A percentile compares a stretch with the other conserved stretches of the same genome.
Evolutionary conservation across 2,797 vertebrate genomes (phyloP).

Genomic region (Arnoldichthys spilopterus): DNA sequence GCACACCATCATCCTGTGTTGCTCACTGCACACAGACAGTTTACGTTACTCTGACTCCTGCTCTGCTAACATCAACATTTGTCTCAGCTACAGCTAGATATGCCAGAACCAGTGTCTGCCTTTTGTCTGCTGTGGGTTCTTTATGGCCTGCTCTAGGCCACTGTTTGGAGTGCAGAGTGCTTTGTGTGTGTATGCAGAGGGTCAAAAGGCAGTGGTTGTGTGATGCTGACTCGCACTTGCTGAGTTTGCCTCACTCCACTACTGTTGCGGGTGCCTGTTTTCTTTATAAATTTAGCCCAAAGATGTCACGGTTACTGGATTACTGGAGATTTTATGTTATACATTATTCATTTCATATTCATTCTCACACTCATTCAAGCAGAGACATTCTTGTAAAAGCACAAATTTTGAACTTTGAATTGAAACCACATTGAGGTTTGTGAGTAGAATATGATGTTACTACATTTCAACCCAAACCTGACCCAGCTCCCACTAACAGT

Average conservation of each 20-base stretch:
- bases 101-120: neutral
- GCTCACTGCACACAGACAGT: slow-evolving; percentile 14
- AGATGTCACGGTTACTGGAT: neutral
- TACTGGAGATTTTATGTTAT: too few relatives aligned
- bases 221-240: neutral
- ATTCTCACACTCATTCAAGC: neutral
- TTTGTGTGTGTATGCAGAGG: neutral
- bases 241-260: neutral
- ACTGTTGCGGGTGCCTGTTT: neutral
- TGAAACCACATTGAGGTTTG: neutral
- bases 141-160: slow-evolving; percentile 24
- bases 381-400: neutral
- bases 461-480: too few relatives aligned
- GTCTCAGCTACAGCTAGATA: slow-evolving; percentile 11
- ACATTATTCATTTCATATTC: neutral
- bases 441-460: too few relatives aligned
- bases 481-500: too few relatives aligned
- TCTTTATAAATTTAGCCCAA: neutral
- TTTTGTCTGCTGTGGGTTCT: slow-evolving; percentile 15
- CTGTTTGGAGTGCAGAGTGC: slow-evolving; percentile 22
- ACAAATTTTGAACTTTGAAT: neutral
- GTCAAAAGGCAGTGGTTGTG: neutral
- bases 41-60: slow-evolving; percentile 39
- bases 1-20: neutral
- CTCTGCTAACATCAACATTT: slow-evolving; percentile 46